Base-by-base conservation (phyloP, 2,797 vertebrate genomes). In the Staurois parvus region DNA sequence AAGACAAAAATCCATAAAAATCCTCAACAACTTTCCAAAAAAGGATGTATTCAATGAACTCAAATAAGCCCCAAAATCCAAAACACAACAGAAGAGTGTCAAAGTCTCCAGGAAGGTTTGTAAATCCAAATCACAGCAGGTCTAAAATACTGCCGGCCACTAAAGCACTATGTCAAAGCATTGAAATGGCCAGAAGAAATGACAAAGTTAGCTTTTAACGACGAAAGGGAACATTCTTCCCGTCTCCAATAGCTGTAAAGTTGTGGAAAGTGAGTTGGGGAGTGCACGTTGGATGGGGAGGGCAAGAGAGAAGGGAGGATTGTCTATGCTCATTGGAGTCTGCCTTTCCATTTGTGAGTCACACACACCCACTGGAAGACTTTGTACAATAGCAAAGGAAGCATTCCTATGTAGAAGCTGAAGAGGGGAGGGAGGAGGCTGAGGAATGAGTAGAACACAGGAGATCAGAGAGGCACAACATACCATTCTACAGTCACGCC, bases 311-410 rank as follows among this genome's bases (percentile, higher is more conserved):
- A 73, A 34, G 52, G 72, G 34, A 73, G 80, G 80, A 74, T 48
- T 83, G 70, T 73, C 32, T 73, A 26, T 10, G 32, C 17, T 37
- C 30, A 32, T 15, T 52, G 62, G 12, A 70, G 66, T 52, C 79
- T 76, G 78, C 66, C 78, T n/a, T 48, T 75, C 64, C 45, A 48
- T 81, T 64, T 70, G 84, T 81, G 84, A 85, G 62, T 85, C 84
- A 81, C 84, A 85, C 77, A 85, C 77, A 52, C 83, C 76, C 83
- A 42, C 64, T 76, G 28, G 30, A 37, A 79, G 69, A 81, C 40
- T 80, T 56, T 70, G 62, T 80, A 85, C 77, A 85, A 85, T 74
- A 70, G 78, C 42, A 37, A 72, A 72, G 84, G 84, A 34, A 56
- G 79, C 77, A 85, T 85, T 85, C 84, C 79, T 75, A 37, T 42